These are phyloP conservation scores for Coleophora flavipennella DNA, from an alignment of 2,888 invertebrate species.

Conservation along the genomic window DNA sequence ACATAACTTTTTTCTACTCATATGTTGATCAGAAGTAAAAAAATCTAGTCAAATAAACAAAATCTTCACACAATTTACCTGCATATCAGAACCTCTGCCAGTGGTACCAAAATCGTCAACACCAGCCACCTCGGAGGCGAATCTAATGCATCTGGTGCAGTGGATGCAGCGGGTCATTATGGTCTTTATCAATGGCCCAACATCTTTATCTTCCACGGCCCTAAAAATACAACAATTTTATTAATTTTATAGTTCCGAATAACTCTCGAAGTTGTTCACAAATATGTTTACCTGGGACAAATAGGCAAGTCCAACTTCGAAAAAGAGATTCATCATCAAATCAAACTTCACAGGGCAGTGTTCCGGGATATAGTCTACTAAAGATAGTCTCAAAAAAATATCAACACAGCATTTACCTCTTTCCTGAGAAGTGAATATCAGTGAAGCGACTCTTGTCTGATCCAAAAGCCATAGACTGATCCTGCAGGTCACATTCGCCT, in stretches of 20 bases:
- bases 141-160: slow-evolving; percentile 97
- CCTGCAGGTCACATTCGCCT: slow-evolving; percentile 94
- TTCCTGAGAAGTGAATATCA: slow-evolving; percentile 92
- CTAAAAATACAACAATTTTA: slow-evolving; percentile 48
- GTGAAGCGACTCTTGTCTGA: slow-evolving; percentile 94
- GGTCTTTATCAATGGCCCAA: slow-evolving; percentile 98
- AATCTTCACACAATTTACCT: slow-evolving; percentile 59
- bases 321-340: no score
- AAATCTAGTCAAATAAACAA: background rate
- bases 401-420: slow-evolving; percentile 81
- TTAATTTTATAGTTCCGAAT: background rate
- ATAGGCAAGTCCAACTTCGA: no score
- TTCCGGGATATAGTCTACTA: background rate
- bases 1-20: no score
- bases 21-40: no score
- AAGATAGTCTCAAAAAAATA: background rate
- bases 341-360: no score
- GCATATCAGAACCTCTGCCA: slow-evolving; percentile 96
- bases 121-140: slow-evolving; percentile 99
- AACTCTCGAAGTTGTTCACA: background rate
- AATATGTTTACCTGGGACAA: no score
- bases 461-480: slow-evolving; percentile 99
- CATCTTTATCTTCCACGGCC: slow-evolving; percentile 99
- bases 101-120: slow-evolving; percentile 97
- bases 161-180: slow-evolving; percentile 99